Evolutionary conservation across 37 sponge, comb jelly and placozoan species (phyloP), one percentile per base, ranked within the genome.

Genomic region (Lycopodina hypogea): DNA sequence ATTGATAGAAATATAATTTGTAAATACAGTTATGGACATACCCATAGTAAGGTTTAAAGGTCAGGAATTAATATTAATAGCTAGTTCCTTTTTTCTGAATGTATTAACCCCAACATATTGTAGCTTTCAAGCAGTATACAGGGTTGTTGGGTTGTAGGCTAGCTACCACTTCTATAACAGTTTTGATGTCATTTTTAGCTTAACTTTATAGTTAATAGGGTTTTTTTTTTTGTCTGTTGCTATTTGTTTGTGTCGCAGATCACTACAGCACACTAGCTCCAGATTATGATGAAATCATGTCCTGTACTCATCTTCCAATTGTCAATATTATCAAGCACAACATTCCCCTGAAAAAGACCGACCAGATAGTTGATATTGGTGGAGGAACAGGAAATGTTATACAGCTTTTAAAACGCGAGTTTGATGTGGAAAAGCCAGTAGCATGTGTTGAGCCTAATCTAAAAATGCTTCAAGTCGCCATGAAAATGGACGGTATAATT

Each of bases 381-480:
- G 35, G 66, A 34, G 66, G 66, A 30, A 65, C 66, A 32, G 66
- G 66, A 34, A 12, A 65, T 32, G 4, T 65, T 19, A 33, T 32
- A 32, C 66, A 30, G 35, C 9, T 65, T 15, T 29, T 65, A 17
- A 65, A 12, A 32, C 18, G 3, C 2, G 34, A 30, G 2, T 15
- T 30, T 29, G 35, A 12, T 15, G 2, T 65, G 11, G 30, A 65
- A 65, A 65, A 65, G 30, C 66, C 66, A 34, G 71, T 39, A 23
- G 26, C 41, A 6, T 70, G 71, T 41, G 71, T 70, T 19, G 71
- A 70, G 22, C 71, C 71, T 23, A 48, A 8, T 19, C n/a, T 35
- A 6, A 38, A 41, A 1, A 70, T 70, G 71, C 48, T 70, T 17
- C 38, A 70, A 8, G 14, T 70, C 4, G 71, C 71, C 45, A 17